Conservation (phyloP, 2,888 invertebrate genomes). For the Helleia helle region DNA sequence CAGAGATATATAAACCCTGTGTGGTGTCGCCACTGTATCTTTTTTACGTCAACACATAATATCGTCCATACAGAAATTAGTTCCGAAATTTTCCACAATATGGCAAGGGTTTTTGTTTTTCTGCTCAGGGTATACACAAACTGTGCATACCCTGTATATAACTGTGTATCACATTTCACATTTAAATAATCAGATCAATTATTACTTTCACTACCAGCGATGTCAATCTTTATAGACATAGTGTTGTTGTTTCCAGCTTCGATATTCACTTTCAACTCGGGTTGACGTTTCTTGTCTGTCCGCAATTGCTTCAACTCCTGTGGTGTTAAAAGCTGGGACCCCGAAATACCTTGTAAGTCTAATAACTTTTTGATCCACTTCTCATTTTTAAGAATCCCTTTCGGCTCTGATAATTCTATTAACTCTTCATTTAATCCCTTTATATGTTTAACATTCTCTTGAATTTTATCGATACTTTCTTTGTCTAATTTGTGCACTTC, state of each 20-base stretch:
- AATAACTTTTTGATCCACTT: conserved; percentile 42
- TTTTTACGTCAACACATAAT: too few species aligned
- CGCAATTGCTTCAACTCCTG: conserved; percentile 33
- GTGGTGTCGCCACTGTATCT: too few species aligned
- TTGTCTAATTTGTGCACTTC: conserved; percentile 8
- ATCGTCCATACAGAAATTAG: too few species aligned
- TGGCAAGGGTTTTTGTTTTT: too few species aligned
- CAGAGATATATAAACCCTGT: too few species aligned
- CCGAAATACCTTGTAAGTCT: conserved; percentile 31
- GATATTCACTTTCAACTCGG: conserved; percentile 40
- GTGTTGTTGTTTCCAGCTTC: conserved; percentile 22
- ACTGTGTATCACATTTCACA: too few species aligned
- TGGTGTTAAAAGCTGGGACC: conserved; percentile 31
- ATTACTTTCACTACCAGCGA: too few species aligned
- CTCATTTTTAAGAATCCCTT: conserved; percentile 32
- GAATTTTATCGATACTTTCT: conserved; percentile 20
- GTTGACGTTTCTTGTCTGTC: conserved; percentile 21
- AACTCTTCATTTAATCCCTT: conserved; percentile 31
- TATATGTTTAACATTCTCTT: conserved; percentile 31
- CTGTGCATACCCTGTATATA: too few species aligned
- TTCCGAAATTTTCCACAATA: too few species aligned
- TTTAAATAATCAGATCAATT: too few species aligned
- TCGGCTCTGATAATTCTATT: conserved; percentile 16
- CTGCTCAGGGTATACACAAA: too few species aligned
- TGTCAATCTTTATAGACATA: conserved; percentile 35